Conservation (phyloP, 1,140 invertebrate species). For the Cherax quadricarinatus region DNA sequence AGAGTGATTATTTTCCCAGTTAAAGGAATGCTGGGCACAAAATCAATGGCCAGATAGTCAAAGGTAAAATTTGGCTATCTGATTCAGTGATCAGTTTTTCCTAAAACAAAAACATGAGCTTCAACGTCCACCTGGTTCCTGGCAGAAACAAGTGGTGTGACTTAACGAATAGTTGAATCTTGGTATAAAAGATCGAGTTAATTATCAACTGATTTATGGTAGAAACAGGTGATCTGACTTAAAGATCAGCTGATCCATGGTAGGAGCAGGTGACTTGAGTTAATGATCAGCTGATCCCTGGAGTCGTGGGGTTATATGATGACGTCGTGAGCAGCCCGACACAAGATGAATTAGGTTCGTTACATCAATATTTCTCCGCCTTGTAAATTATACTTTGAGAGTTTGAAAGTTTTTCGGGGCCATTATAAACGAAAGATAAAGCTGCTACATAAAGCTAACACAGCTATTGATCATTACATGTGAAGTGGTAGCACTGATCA, state of each 20-base stretch:
- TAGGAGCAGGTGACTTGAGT: background rate
- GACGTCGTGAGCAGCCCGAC: slow-evolving; percentile 24
- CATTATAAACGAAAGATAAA: background rate
- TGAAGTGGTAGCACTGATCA: background rate
- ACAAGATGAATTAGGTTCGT: slow-evolving; percentile 27
- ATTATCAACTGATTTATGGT: background rate
- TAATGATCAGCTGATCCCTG: slow-evolving; percentile 23
- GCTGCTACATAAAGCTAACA: background rate
- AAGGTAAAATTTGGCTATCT: no score
- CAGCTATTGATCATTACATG: background rate
- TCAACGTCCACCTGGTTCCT: no score
- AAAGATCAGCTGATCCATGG: slow-evolving; percentile 7
- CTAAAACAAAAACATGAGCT: no score
- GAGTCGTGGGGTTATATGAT: slow-evolving; percentile 37
- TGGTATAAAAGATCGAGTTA: no score
- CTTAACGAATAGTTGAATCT: no score
- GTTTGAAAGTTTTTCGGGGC: background rate
- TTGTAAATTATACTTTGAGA: background rate
- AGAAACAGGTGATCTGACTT: background rate
- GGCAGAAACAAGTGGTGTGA: no score
- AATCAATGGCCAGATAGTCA: no score
- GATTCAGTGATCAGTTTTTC: no score
- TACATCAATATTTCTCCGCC: slow-evolving; percentile 34
- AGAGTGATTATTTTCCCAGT: no score
- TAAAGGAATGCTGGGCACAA: no score